A percentile compares a stretch with the other conserved stretches of the same genome.
phyloP scores from a whole-genome alignment of 2,797 vertebrate species.

The Gymnopithys bicolor region DNA sequence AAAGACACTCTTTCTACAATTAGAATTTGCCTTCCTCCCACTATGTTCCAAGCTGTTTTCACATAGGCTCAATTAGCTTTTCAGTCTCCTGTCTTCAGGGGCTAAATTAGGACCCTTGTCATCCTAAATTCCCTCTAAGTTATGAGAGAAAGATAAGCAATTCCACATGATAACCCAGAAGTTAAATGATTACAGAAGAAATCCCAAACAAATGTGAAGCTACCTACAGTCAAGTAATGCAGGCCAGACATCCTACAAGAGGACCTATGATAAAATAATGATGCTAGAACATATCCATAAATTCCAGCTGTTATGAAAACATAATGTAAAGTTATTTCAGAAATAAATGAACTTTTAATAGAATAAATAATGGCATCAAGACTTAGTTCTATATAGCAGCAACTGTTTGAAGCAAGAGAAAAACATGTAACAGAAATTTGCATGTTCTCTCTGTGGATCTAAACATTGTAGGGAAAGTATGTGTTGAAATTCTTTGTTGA shows the following conservation, averaged over 20 bases:
- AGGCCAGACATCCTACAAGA: not conserved
- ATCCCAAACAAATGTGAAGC: not conserved
- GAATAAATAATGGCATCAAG: not conserved
- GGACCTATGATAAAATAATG: not conserved
- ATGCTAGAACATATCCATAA: not conserved
- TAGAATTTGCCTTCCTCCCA: not conserved
- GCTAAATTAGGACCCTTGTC: not conserved
- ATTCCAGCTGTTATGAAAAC: not conserved
- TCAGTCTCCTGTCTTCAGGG: not conserved
- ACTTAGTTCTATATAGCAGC: not conserved
- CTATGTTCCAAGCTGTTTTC: not conserved
- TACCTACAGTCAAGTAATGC: not conserved
- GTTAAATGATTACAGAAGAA: not conserved
- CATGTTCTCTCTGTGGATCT: not conserved
- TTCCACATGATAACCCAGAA: not conserved
- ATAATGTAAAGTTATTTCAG: not conserved
- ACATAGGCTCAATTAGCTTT: not conserved
- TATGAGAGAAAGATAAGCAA: not conserved
- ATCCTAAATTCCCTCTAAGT: not conserved
- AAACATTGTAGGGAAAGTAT: not conserved
- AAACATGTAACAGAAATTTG: not conserved
- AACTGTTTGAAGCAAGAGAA: not conserved
- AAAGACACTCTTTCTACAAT: not conserved
- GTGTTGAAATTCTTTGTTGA: not conserved
- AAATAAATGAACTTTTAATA: not conserved